Base-by-base conservation (phyloP, 1,140 invertebrate genomes). In the Agrilus planipennis region DNA sequence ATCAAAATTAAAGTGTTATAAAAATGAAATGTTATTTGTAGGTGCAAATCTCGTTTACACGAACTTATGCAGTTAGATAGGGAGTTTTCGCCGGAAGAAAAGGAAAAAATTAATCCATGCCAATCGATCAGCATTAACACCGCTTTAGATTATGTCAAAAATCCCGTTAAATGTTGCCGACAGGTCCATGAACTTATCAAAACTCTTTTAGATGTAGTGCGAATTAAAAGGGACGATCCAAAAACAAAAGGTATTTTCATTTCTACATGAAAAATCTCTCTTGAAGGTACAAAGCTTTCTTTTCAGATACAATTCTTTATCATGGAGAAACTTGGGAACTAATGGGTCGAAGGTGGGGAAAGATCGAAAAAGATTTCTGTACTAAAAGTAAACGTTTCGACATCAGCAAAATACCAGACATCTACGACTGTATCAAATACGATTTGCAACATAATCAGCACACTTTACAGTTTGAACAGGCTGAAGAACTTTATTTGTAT, bases 351-450 rank as follows among this genome's bases (percentile, higher is more conserved):
- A 75, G 96, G 25, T 99, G 96, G 96, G 84, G 88, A 5, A 99
- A 99, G 66, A 86, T 99, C 34, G 90, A 98, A 56, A 97, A 99
- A 63, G 96, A 99, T 63, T 99, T 99, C 58, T 88, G 81, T 51
- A 84, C 84, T 0, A 96, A 95, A 64, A 79, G 80, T 51, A 89
- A 86, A 44, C 75, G 79, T 12, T 99, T 90, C 68, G 95, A 99
- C 60, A 98, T 99, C 49, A 96, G 91, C 0, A 99, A 99, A 70
- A 93, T 99, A 45, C 95, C 96, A 0, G 96, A 99, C 62, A 99
- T 99, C 48, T 99, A 98, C 58, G 96, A 99, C 68, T 98, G 94
- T 60, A 98, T 99, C 49, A 99, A 99, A 57, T 99, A 95, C 59
- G 95, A 99, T 68, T 63, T 98, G 42, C 94, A 98, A 56, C 96